A percentile compares a stretch with the other conserved stretches of the same genome.
phyloP scores from a whole-genome alignment of 2,113 vertebrate genomes.

The Bubo bubo region DNA sequence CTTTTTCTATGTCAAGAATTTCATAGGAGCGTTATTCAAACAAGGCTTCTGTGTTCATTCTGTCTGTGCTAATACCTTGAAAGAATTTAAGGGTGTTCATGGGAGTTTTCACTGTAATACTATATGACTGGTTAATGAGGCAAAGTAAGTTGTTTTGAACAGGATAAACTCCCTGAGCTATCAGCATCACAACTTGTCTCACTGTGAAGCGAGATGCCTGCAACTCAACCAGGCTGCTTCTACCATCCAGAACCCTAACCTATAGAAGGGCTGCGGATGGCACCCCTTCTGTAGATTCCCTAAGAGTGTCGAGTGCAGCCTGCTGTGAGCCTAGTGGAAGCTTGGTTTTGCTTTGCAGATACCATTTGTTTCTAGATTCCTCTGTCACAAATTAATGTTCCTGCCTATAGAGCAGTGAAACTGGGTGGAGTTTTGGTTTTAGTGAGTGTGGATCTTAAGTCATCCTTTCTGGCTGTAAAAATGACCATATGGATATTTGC shows the following conservation, averaged over 20 bases:
- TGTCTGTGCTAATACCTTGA: conserved; percentile 23
- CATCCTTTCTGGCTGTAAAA: not conserved
- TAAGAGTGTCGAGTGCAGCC: not conserved
- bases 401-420: not conserved
- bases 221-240: not conserved
- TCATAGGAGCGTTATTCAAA: not conserved
- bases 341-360: not conserved
- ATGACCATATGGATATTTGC: not conserved
- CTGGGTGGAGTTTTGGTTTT: not conserved
- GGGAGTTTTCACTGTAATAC: not conserved
- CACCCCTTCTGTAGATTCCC: not conserved
- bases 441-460: not conserved
- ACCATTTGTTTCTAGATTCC: not conserved
- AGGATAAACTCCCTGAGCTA: not conserved
- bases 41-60: conserved; percentile 35
- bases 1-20: conserved; percentile 7
- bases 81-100: conserved; percentile 22
- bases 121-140: not conserved
- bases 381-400: not conserved
- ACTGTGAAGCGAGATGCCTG: not conserved
- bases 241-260: not conserved
- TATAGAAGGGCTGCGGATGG: not conserved
- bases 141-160: not conserved
- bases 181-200: not conserved
- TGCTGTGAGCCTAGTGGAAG: not conserved